Evolutionary conservation across 2,113 vertebrate genomes (phyloP).

Genomic region (Leptobrachium ailaonicum): DNA sequence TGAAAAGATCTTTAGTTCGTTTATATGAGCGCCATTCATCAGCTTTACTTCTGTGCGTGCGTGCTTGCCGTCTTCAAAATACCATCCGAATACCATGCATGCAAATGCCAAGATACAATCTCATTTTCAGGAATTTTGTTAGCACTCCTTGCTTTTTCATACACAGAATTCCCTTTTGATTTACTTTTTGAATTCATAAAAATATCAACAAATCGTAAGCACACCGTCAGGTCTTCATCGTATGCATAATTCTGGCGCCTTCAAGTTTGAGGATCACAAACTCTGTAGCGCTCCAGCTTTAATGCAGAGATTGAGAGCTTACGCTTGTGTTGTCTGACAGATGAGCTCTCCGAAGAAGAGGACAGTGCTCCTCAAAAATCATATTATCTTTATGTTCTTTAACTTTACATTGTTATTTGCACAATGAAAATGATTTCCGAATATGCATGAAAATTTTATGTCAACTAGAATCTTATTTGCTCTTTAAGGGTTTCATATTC

Average conservation of each 20-base stretch:
- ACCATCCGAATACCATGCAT: slow-evolving; percentile 36
- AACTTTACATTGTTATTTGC: slow-evolving; percentile 59
- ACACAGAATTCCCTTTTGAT: background rate
- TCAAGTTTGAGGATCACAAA: slow-evolving; percentile 14
- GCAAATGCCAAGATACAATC: slow-evolving; percentile 40
- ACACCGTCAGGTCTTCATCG: background rate
- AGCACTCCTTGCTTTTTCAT: slow-evolving; percentile 41
- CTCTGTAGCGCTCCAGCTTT: slow-evolving; percentile 6
- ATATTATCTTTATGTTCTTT: slow-evolving; percentile 42
- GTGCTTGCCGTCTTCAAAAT: slow-evolving; percentile 15
- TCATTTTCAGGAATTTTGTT: slow-evolving; percentile 44
- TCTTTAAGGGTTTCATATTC: slow-evolving; percentile 31
- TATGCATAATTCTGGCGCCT: background rate
- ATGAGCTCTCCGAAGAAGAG: slow-evolving; percentile 31
- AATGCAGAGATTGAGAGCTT: slow-evolving; percentile 45
- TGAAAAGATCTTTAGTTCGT: slow-evolving; percentile 30
- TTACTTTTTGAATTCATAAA: background rate
- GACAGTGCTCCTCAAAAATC: slow-evolving; percentile 40
- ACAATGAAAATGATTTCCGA: slow-evolving; percentile 60
- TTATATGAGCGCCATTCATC: slow-evolving; percentile 6
- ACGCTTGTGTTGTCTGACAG: slow-evolving; percentile 15
- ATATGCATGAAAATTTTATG: slow-evolving; percentile 55
- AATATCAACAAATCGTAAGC: background rate
- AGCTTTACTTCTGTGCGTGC: slow-evolving; percentile 4
- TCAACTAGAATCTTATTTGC: slow-evolving; percentile 49